phyloP scores from a whole-genome alignment of 2,797 vertebrate genomes.

The Aphelocoma californica region DNA sequence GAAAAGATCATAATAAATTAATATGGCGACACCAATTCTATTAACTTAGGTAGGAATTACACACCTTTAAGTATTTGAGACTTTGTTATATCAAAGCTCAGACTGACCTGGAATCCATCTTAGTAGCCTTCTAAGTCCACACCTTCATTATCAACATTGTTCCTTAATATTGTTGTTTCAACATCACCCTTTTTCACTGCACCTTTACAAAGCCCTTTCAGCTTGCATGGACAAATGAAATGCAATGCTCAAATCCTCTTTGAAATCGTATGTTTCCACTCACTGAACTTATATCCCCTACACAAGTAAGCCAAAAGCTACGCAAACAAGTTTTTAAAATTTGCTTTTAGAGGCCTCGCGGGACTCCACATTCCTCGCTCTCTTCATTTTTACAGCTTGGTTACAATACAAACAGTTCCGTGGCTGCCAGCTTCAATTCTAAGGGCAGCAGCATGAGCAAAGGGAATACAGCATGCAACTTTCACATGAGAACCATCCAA shows the following conservation, averaged over 20 bases:
- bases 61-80: not conserved
- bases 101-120: not conserved
- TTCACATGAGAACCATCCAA: not conserved
- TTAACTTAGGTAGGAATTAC: not conserved
- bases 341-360: slow-evolving; percentile 7
- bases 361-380: not conserved
- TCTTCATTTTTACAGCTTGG: not conserved
- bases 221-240: not conserved
- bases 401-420: not conserved
- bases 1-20: not conserved
- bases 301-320: slow-evolving; percentile 18
- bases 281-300: not conserved
- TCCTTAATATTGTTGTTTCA: not conserved
- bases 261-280: slow-evolving; percentile 9
- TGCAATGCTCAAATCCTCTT: not conserved
- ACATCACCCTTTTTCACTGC: not conserved
- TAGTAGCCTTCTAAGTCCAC: not conserved
- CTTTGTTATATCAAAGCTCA: not conserved
- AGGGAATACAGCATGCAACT: not conserved
- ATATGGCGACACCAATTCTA: not conserved
- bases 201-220: not conserved
- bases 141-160: not conserved
- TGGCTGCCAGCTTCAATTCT: not conserved
- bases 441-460: not conserved
- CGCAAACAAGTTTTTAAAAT: not conserved